Evolutionary conservation across 2,113 vertebrate species (phyloP), one percentile per base, ranked within the genome.

Genomic region (Dasypus novemcinctus): DNA sequence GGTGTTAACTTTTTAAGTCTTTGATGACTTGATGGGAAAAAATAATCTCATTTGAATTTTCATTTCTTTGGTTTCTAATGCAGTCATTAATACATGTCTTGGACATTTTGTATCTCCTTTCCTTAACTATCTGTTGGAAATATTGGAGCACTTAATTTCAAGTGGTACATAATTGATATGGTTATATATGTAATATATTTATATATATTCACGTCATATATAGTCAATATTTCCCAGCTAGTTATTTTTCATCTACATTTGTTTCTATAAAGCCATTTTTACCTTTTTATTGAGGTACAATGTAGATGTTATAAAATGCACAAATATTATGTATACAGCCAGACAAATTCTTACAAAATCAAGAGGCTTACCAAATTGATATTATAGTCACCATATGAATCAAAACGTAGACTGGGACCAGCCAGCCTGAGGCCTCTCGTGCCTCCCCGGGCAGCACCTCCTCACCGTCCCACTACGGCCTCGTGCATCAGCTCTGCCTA

Each of bases 381-480:
- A 61, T 4, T n/a, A 7, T 43, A 69, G 52, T 74, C 29, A 74
- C 6, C n/a, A 38, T 79, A 49, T 63, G 13, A 25, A 41, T 81
- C 25, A 38, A 20, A 11, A 59, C 41, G 6, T 6, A 13, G 29
- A 90, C 38, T 23, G 4, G 31, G 23, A 46, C 2, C n/a, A 8
- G 29, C 4, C 14, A 1, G 63, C 2, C 52, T 76, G 52, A 38
- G 7, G 18, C 25, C 75, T 54, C 78, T 46, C 71, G 10, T 33
- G 7, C 3, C 14, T 41, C 12, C n/a, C 66, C 0, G 7, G 10
- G n/a, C 54, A 57, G n/a, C 0, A 2, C 29, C 12, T 27, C 52
- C 11, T 27, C 29, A n/a, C 1, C 54, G 18, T 63, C 43, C 29
- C 43, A 52, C 20, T 49, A 4, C 25, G 63, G 46, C 66, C 7